A percentile compares a stretch with the other conserved stretches of the same genome.
Evolutionary conservation across 2,797 vertebrate genomes (phyloP).

Genomic region (Lepus oiostolus): DNA sequence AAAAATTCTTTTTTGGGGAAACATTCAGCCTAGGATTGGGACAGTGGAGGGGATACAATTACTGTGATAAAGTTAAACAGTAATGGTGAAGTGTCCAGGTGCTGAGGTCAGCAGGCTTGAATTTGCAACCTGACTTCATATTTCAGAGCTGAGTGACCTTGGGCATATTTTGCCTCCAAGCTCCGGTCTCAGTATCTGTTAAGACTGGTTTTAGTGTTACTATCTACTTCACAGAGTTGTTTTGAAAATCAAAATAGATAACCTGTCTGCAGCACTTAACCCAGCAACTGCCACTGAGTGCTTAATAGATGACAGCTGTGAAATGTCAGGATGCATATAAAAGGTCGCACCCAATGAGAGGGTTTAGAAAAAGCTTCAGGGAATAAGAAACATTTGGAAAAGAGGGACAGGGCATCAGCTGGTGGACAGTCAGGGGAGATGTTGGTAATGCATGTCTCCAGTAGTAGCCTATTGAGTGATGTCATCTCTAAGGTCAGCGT

Average conservation of each 20-base stretch:
- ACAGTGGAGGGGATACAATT: not conserved
- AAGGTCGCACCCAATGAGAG: not conserved
- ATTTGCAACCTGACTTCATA: not conserved
- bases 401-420: not conserved
- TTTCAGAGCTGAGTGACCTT: not conserved
- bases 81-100: not conserved
- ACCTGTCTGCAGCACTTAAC: not conserved
- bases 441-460: not conserved
- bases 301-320: not conserved
- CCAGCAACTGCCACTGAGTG: not conserved
- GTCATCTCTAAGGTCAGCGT: not conserved
- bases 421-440: not conserved
- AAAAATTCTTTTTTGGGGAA: not conserved
- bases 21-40: not conserved
- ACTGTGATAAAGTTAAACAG: not conserved
- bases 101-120: not conserved
- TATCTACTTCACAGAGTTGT: not conserved
- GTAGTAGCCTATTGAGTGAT: rapidly evolving
- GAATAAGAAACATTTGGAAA: not conserved
- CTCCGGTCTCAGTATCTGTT: not conserved
- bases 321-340: not conserved
- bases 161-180: not conserved
- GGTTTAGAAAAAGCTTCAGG: not conserved
- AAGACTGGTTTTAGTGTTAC: not conserved
- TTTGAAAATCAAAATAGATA: conserved; percentile 28